Conservation (phyloP, 2,113 vertebrate species). For the Haliaeetus leucogaster region DNA sequence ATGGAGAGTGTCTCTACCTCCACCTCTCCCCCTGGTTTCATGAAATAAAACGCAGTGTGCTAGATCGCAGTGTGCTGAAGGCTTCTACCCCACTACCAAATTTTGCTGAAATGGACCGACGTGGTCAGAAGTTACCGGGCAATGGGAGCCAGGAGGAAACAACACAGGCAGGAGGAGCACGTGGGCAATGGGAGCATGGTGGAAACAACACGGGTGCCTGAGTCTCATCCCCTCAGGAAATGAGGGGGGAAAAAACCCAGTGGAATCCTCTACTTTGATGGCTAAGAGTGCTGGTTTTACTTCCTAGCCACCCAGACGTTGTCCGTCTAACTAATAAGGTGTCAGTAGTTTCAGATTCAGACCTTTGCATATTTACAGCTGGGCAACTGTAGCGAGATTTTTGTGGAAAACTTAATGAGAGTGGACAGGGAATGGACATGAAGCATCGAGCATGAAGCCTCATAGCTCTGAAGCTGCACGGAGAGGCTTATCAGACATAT, state of each 20-base stretch:
- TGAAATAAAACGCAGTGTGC: neutral
- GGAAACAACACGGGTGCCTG: neutral
- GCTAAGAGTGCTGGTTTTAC: neutral
- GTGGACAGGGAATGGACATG: neutral
- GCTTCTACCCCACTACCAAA: neutral
- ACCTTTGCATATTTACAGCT: neutral
- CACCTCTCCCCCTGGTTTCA: neutral
- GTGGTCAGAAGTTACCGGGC: neutral
- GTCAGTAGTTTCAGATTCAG: neutral
- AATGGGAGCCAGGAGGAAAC: neutral
- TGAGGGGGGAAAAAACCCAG: rapidly evolving
- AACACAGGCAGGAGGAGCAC: neutral
- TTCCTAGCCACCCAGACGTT: neutral
- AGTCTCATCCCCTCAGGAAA: neutral
- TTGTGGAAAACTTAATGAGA: neutral
- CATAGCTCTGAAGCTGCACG: neutral
- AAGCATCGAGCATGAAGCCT: neutral
- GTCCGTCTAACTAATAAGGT: neutral
- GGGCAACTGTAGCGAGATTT: neutral
- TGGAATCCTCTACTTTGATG: neutral
- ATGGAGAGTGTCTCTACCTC: neutral
- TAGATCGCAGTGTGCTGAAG: rapidly evolving
- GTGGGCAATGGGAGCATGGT: neutral
- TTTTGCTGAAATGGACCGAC: neutral
- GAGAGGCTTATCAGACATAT: neutral